A percentile compares a stretch with the other conserved stretches of the same genome.
These are phyloP conservation scores for Acanthosoma haemorrhoidale DNA, from an alignment of 2,888 invertebrate species.

Conservation along the genomic window DNA sequence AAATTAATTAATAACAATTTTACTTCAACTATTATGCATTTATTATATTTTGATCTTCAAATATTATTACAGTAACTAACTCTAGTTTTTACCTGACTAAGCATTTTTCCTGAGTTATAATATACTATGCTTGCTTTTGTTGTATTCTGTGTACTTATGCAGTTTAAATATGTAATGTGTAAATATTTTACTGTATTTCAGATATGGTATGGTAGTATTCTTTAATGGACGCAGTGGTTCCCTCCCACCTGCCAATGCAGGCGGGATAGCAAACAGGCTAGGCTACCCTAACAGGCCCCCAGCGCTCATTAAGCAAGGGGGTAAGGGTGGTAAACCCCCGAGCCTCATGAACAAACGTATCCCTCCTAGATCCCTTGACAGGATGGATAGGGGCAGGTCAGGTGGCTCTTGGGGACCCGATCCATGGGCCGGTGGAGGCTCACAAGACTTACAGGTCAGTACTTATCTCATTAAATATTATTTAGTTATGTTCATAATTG, in stretches of 20 bases:
- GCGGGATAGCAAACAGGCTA: neutral
- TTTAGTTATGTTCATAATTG: too few species aligned
- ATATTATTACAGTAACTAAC: too few species aligned
- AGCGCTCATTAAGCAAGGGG: neutral
- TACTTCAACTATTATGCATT: too few species aligned
- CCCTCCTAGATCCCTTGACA: neutral
- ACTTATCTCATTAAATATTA: too few species aligned
- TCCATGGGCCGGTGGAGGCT: neutral
- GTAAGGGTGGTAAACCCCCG: neutral
- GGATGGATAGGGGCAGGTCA: neutral
- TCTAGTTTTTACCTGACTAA: too few species aligned
- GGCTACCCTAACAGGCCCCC: neutral
- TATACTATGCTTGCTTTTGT: too few species aligned
- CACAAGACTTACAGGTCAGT: neutral
- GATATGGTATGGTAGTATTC: conserved; percentile 11
- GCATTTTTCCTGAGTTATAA: too few species aligned
- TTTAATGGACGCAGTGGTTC: neutral
- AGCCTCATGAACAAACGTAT: neutral
- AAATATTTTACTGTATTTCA: neutral
- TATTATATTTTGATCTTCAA: too few species aligned
- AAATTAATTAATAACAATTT: too few species aligned
- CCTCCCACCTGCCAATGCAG: neutral
- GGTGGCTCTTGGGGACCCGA: neutral
- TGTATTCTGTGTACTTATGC: too few species aligned
- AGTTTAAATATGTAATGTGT: too few species aligned